Evolutionary conservation across 2,797 vertebrate genomes (phyloP).

Genomic region (Lagocephalus sceleratus): DNA sequence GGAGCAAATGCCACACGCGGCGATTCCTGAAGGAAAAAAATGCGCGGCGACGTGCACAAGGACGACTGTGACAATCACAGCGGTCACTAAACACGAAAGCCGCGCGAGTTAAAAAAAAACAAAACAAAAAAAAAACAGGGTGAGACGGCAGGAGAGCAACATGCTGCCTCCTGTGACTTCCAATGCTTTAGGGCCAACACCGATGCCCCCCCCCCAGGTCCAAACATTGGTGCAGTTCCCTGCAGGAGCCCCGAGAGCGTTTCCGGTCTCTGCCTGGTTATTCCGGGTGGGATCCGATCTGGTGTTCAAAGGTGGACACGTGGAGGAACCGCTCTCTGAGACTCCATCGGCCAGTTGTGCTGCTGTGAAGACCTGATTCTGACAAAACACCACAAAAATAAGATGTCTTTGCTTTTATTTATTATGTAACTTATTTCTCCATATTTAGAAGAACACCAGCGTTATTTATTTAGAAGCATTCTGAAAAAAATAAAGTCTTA

Average conservation of each 20-base stretch:
- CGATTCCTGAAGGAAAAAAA: conserved; percentile 45
- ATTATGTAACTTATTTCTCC: conserved; percentile 70
- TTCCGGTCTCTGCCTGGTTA: conserved; percentile 17
- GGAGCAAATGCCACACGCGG: conserved; percentile 32
- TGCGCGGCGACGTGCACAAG: conserved; percentile 46
- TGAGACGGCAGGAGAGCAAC: conserved; percentile 71
- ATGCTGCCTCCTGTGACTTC: conserved; percentile 77
- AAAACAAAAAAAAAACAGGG: neutral
- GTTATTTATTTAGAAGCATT: conserved; percentile 60
- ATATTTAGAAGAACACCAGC: conserved; percentile 27
- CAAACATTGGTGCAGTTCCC: conserved; percentile 43
- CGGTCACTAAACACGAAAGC: conserved; percentile 45
- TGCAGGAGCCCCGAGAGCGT: conserved; percentile 20
- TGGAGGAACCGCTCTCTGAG: conserved; percentile 9
- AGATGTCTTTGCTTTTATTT: conserved; percentile 63
- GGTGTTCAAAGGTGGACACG: conserved; percentile 12
- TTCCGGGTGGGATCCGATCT: conserved; percentile 18
- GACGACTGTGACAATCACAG: conserved; percentile 68
- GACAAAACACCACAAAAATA: conserved; percentile 35
- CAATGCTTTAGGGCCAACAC: conserved; percentile 59
- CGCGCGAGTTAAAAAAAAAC: conserved; percentile 42
- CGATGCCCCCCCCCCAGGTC: conserved; percentile 51
- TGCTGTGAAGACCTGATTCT: conserved; percentile 57
- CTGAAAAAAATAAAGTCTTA: conserved; percentile 79
- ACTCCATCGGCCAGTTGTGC: conserved; percentile 50